Percentiles rank a stretch among this genome's conserved stretches.
Conservation (phyloP, 53 echinoderm and acorn worm species). For the Temnopleurus reevesii region DNA sequence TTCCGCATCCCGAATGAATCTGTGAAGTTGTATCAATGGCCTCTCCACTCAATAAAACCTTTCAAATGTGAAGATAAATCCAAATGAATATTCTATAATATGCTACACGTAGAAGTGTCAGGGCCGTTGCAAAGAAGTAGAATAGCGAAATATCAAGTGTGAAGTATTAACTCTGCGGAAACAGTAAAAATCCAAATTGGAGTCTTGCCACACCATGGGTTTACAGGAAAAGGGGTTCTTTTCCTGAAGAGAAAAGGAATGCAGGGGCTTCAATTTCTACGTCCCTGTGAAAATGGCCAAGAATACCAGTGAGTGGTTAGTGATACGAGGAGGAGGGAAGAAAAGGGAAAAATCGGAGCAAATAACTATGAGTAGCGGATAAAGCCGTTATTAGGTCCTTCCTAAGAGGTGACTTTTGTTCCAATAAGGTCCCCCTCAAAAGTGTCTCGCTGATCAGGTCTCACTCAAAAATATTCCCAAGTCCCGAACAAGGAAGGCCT, state of each 20-base stretch:
- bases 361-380: conserved; percentile 7
- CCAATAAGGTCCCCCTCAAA: conserved; percentile 17
- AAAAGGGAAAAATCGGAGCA: not conserved
- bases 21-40: not conserved
- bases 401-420: conserved; percentile 35
- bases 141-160: not conserved
- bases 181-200: conserved; percentile 43
- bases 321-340: not conserved
- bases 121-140: too few species aligned
- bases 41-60: not conserved
- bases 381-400: conserved; percentile 40
- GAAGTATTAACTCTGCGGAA: conserved; percentile 44
- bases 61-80: not conserved
- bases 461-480: conserved; percentile 11
- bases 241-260: conserved; percentile 35
- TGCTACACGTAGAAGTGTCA: not conserved
- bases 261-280: conserved; percentile 28
- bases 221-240: conserved; percentile 27
- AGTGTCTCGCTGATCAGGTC: conserved; percentile 17
- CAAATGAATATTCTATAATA: not conserved
- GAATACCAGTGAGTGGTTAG: not conserved
- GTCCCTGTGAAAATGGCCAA: conserved; percentile 38
- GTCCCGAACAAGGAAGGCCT: conserved; percentile 33
- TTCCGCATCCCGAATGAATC: too few species aligned
- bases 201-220: conserved; percentile 33